Percentiles rank a stretch among this genome's conserved stretches.
Conservation (phyloP, 2,888 invertebrate genomes). For the Pinctada fucata region DNA sequence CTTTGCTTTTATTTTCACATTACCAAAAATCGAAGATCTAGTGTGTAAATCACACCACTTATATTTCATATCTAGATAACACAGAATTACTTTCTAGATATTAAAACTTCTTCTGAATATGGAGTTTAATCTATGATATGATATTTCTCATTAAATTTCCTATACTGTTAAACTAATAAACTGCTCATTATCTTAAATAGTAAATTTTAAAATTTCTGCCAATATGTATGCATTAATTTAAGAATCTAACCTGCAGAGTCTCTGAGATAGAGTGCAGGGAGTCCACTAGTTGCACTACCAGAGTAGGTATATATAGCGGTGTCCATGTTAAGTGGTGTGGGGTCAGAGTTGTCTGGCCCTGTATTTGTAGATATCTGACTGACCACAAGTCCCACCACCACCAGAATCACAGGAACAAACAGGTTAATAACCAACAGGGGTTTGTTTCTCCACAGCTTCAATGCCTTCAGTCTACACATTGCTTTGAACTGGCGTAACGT, state of each 20-base stretch:
- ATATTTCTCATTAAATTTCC: too few species aligned
- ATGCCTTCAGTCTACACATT: slow-evolving; percentile 56
- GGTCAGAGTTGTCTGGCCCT: slow-evolving; percentile 17
- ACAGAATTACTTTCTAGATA: too few species aligned
- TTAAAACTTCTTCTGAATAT: too few species aligned
- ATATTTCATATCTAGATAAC: too few species aligned
- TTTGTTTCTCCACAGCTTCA: slow-evolving; percentile 49
- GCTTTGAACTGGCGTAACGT: slow-evolving; percentile 56
- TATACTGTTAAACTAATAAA: too few species aligned
- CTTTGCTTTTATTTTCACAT: too few species aligned
- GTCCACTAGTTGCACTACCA: slow-evolving; percentile 1
- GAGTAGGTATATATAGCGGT: not conserved
- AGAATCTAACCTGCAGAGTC: slow-evolving; percentile 56
- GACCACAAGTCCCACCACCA: slow-evolving; percentile 60
- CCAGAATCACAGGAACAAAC: slow-evolving; percentile 60
- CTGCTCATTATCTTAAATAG: too few species aligned
- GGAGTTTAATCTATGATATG: too few species aligned
- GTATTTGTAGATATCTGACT: slow-evolving; percentile 38
- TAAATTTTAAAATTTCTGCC: too few species aligned
- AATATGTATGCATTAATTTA: too few species aligned
- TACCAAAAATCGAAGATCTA: too few species aligned
- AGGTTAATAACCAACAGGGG: slow-evolving; percentile 55
- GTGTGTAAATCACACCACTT: too few species aligned
- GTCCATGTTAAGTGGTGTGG: slow-evolving; percentile 38
- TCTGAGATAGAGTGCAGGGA: slow-evolving; percentile 46